Base-by-base conservation (phyloP, 1,140 invertebrate genomes). In the Augochlora pura region DNA sequence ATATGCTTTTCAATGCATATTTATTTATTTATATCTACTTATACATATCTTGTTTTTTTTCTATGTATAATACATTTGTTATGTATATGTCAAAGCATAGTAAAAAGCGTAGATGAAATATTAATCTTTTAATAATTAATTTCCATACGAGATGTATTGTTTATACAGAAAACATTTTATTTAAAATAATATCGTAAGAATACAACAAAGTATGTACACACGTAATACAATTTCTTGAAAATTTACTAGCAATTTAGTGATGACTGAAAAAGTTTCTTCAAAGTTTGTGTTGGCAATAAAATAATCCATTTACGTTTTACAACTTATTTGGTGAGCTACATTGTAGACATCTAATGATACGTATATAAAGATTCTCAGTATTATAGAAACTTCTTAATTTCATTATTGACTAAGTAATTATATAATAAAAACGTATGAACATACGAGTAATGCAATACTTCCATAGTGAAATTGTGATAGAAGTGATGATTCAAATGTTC, bases 281-380 rank as follows among this genome's bases (percentile, higher is more conserved):
- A 65, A 65, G 12, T 65, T 65, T 65, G 38, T 65, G 63, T 65
- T 65, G 63, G 63, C 12, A 65, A 65, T 65, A 14, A 65, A 38
- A 18, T 65, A 65, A 42, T 39, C 0, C 10, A 23, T 65, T 65
- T 65, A 10, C 39, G 38, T 23, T 42, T 23, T 57, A n/a, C 54
- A n/a, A 57, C n/a, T 57, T n/a, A 65, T 7, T 63, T 38, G 38
- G 60, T 38, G 18, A 63, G 18, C 5, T 25, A 18, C 25, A 62
- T 62, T 27, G 14, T 27, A 14, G 25, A 25, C 16, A 32, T 62
- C 14, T 14, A 62, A 62, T 62, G 25, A 63, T 38, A 18, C 16
- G 32, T 63, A 38, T n/a, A 6, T n/a, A 63, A 21, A 63, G 60
- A 21, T 38, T 42, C 14, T 42, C 18, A 23, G 12, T 39, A 32